Conservation (phyloP, 1,140 invertebrate genomes). For the Antheraea mylitta region DNA sequence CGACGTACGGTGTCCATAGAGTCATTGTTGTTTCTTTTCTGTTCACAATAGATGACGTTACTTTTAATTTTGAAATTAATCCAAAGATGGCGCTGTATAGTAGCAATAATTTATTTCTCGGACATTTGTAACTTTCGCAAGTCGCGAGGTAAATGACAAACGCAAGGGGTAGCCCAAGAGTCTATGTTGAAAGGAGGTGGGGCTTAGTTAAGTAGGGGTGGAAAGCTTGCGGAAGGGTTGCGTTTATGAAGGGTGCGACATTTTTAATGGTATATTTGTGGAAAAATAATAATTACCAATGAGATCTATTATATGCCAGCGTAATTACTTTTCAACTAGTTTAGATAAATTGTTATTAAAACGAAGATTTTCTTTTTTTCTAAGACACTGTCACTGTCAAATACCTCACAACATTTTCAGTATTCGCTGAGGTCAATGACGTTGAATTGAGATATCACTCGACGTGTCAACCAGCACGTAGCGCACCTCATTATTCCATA, state of each 20-base stretch:
- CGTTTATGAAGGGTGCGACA: not conserved
- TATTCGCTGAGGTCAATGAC: no score
- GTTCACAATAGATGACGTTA: not conserved
- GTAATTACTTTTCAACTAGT: not conserved
- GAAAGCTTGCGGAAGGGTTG: constrained; percentile 3
- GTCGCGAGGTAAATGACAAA: not conserved
- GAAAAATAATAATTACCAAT: not conserved
- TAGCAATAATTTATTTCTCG: not conserved
- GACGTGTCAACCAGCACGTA: no score
- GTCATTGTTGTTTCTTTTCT: constrained; percentile 23
- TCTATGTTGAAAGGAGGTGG: constrained; percentile 4
- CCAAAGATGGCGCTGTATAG: not conserved
- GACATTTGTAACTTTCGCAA: not conserved
- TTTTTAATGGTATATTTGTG: not conserved
- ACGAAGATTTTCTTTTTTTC: not conserved
- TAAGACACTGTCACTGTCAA: no score
- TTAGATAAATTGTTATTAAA: no score
- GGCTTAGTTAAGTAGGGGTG: constrained; percentile 5
- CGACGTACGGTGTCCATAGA: constrained; percentile 49
- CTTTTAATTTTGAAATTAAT: not conserved
- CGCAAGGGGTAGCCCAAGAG: constrained; percentile 13
- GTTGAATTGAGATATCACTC: no score
- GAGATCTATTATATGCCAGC: not conserved
- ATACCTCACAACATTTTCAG: no score
- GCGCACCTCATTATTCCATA: no score